Evolutionary conservation across 92 coral and sea anemone species (phyloP), one percentile per base, ranked within the genome.

Genomic region (Porites lobata): DNA sequence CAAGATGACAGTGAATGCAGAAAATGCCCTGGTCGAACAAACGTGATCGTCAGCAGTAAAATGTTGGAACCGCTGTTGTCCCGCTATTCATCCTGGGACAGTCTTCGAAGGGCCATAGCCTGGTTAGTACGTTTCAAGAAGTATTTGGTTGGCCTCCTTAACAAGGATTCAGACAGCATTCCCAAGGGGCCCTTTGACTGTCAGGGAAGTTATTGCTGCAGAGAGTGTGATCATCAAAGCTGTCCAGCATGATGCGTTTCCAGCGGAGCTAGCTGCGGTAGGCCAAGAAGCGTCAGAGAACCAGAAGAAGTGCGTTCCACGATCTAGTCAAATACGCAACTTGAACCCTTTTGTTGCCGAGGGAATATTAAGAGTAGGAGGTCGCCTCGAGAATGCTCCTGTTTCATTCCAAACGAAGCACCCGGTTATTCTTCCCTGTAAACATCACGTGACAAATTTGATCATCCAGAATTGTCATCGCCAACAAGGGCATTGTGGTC

Each of bases 401-500:
- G 65, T 88, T 61, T 81, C 69, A 9, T 74, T 61, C 65, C 38
- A 75, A 62, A 81, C 65, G 7, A 82, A 62, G 75, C 76, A 80
- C 65, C 91, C 81, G 19, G 56, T 81, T 50, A 88, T 88, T 20
- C 69, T 88, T 68, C 92, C 92, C 14, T 63, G 75, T 15, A 82
- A 50, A 18, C 88, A 88, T 74, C 88, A 62, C 56, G 78, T 76
- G 76, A 73, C 88, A 64, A 18, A 32, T 75, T 70, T 73, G 57
- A 75, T 88, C 87, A 73, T 81, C 78, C 65, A 67, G 76, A 54
- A 88, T 26, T 74, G 73, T 58, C 88, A 82, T 76, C 20, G 65
- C 61, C 53, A 38, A 54, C 73, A 65, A 73, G 84, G 92, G 6
- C 88, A 82, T 26, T 64, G 83, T 64, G 87, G 91, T 5, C 47